A percentile compares a stretch with the other conserved stretches of the same genome.
Conservation (phyloP, 2,797 vertebrate genomes). For the Helostoma temminkii region DNA sequence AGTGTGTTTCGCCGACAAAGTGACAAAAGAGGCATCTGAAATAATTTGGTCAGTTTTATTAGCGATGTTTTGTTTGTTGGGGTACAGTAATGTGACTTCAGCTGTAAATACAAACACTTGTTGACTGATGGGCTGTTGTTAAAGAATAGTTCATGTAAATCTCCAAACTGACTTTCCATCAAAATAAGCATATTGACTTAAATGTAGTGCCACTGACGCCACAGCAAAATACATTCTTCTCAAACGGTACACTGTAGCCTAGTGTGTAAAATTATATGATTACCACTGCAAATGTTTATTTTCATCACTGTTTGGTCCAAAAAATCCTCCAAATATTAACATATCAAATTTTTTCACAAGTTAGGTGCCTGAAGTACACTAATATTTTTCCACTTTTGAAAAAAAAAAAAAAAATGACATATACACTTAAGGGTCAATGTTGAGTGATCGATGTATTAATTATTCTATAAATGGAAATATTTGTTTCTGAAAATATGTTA, state of each 20-base stretch:
- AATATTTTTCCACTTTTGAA: not conserved
- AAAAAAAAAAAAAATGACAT: not conserved
- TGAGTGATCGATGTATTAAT: no score
- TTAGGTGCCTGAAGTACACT: no score
- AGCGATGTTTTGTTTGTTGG: slow-evolving; percentile 26
- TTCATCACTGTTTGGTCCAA: not conserved
- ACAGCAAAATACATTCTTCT: not conserved
- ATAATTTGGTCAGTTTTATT: slow-evolving; percentile 71
- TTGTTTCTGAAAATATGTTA: not conserved
- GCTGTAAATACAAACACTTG: slow-evolving; percentile 63
- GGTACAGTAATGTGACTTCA: slow-evolving; percentile 29
- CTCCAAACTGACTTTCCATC: not conserved
- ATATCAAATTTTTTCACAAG: not conserved
- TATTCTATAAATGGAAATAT: not conserved
- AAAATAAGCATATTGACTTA: not conserved
- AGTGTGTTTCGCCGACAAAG: slow-evolving; percentile 36
- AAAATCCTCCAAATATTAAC: no score
- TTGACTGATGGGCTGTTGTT: slow-evolving; percentile 40
- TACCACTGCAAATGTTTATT: not conserved
- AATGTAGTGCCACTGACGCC: not conserved
- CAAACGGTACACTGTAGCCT: no score
- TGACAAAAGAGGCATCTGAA: slow-evolving; percentile 58
- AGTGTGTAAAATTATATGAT: no score
- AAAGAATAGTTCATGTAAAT: not conserved
- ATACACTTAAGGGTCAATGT: no score